Base-by-base conservation (phyloP, 2,113 vertebrate species). In the Rhadina sibilatrix region DNA sequence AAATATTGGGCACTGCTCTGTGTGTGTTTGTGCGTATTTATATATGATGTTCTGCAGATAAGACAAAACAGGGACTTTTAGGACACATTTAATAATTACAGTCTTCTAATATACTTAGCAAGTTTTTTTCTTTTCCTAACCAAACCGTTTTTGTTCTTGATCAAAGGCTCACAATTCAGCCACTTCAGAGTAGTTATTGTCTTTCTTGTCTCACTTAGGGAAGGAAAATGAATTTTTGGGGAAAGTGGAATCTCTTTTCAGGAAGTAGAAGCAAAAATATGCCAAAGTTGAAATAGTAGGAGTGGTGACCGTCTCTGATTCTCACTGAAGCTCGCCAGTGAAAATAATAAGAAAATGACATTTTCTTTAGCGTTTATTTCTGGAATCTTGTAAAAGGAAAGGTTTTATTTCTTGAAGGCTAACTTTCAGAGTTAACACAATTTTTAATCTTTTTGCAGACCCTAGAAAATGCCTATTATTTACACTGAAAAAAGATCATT, bases 221-320 rank as follows among this genome's bases (percentile, higher is more conserved):
- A 75, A 91, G 60, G 56, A 92, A 83, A 75, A 21, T 47, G 10
- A 75, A 11, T 31, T 87, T 90, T 70, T 49, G 28, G 65, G 37
- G 77, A 91, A 94, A 91, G 69, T 87, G 49, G 27, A 87, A 82
- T 95, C 6, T 72, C 27, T 88, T 90, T 80, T 71, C 52, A 74
- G 83, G 72, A 95, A 96, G 54, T 40, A 70, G 38, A 85, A 80
- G 23, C 25, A 89, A 78, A 95, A 88, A 47, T 30, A 53, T 28
- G 27, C 30, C 52, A 18, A 57, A 78, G 44, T 84, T 84, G n/a
- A 89, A 82, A 64, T 33, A 7, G 23, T 71, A 53, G 86, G 56
- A 91, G 49, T 76, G 42, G 23, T 90, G 64, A 37, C 27, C 50
- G 22, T 54, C 30, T 65, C 28, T 69, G 60, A 38, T 77, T 74